These are phyloP conservation scores for Drosophila pseudoobscura DNA, from an alignment of 1,140 invertebrate species.

Conservation along the genomic window DNA sequence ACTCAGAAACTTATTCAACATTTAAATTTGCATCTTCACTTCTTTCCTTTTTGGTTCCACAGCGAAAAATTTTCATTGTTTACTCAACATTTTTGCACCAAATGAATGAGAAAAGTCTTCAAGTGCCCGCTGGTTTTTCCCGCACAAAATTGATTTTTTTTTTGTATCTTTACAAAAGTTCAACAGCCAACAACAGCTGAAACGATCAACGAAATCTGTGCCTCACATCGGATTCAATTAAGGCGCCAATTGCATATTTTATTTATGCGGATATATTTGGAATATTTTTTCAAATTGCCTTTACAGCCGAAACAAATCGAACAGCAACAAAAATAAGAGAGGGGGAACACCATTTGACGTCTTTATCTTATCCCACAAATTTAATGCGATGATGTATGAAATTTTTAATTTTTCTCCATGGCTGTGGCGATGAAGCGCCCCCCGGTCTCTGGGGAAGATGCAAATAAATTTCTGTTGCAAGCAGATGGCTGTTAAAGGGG, in stretches of 20 bases:
- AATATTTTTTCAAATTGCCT: constrained; percentile 48
- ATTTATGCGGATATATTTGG: constrained; percentile 50
- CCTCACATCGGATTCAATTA: constrained; percentile 76
- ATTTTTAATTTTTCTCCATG: constrained; percentile 65
- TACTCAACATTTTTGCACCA: constrained; percentile 72
- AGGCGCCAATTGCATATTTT: constrained; percentile 75
- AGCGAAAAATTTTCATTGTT: constrained; percentile 35
- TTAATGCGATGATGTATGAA: constrained; percentile 81
- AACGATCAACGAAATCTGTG: constrained; percentile 55
- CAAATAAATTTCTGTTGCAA: constrained; percentile 26
- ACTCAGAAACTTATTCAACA: too few species aligned
- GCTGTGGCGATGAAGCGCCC: not conserved
- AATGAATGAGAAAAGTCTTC: constrained; percentile 61
- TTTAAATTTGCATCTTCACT: not conserved
- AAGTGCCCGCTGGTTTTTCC: constrained; percentile 44
- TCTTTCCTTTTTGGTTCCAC: too few species aligned
- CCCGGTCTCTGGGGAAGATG: constrained; percentile 4
- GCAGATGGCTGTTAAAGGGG: constrained; percentile 47
- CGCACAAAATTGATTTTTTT: constrained; percentile 22
- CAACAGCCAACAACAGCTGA: constrained; percentile 58
- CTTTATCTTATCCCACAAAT: constrained; percentile 80
- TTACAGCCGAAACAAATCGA: constrained; percentile 14
- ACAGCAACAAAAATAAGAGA: constrained; percentile 8
- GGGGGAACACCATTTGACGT: constrained; percentile 65
- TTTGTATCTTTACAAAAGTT: constrained; percentile 51